Evolutionary conservation across 2,113 vertebrate genomes (phyloP).

Genomic region (Solea senegalensis): DNA sequence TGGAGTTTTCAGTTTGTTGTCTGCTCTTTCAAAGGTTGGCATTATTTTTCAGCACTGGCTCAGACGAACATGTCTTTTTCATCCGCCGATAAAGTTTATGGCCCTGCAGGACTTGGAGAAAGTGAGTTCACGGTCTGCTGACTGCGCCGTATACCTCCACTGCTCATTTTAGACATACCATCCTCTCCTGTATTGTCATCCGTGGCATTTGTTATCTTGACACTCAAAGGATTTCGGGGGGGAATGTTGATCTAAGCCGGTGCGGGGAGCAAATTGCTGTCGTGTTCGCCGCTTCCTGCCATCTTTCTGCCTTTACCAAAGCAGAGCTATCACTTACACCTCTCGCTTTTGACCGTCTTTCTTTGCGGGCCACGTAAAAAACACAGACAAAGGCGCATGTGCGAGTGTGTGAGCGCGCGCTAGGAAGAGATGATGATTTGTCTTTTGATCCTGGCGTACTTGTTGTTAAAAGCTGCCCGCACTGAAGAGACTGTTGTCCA

Average conservation of each 20-base stretch:
- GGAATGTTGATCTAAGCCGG: conserved; percentile 33
- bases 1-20: conserved; percentile 34
- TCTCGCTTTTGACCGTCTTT: conserved; percentile 81
- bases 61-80: conserved; percentile 48
- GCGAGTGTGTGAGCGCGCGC: conserved; percentile 23
- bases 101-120: conserved; percentile 41
- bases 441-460: conserved; percentile 91
- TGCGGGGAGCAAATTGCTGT: conserved; percentile 46
- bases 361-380: conserved; percentile 86
- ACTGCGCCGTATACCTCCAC: conserved; percentile 30
- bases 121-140: conserved; percentile 47
- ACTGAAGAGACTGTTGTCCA: conserved; percentile 99
- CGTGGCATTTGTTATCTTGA: conserved; percentile 53
- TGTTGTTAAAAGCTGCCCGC: conserved; percentile 95
- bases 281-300: conserved; percentile 33
- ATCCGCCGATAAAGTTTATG: conserved; percentile 48
- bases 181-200: conserved; percentile 45
- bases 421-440: conserved; percentile 79
- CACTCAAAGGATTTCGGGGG: conserved; percentile 46
- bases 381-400: conserved; percentile 77
- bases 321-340: conserved; percentile 82
- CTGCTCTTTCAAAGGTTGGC: conserved; percentile 39
- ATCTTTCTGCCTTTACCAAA: conserved; percentile 57
- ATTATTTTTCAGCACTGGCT: conserved; percentile 43
- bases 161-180: conserved; percentile 39